phyloP scores from a whole-genome alignment of 1,140 invertebrate species.

The Chionoecetes opilio region DNA sequence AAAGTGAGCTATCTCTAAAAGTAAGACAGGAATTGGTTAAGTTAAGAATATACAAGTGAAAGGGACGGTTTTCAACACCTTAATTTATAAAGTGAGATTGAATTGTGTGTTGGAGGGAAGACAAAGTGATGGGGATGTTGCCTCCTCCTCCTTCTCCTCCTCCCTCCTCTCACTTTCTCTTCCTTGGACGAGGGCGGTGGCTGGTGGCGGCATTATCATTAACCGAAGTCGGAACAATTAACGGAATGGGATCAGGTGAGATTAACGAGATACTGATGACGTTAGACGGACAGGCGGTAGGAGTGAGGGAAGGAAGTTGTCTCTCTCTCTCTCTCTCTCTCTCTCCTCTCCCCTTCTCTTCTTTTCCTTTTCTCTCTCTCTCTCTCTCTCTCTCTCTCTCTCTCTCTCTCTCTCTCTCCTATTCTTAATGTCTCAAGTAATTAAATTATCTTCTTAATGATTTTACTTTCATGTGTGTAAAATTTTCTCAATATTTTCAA shows the following conservation, averaged over 20 bases:
- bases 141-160: not conserved
- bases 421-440: not conserved
- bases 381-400: conserved; percentile 27
- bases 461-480: not conserved
- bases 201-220: not conserved
- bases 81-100: not conserved
- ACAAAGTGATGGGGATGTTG: not conserved
- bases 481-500: not conserved
- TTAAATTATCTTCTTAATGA: not conserved
- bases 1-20: too few relatives aligned
- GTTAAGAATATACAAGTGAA: not conserved
- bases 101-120: not conserved
- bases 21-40: not conserved
- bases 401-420: conserved; percentile 27
- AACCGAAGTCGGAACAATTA: conserved; percentile 29
- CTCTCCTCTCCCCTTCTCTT: not conserved
- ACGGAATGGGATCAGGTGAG: conserved; percentile 25
- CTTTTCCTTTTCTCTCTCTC: not conserved
- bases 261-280: not conserved
- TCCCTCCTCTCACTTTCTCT: not conserved
- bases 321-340: not conserved
- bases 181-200: not conserved
- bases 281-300: not conserved
- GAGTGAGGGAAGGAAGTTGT: not conserved
- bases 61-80: not conserved